Evolutionary conservation across 2,113 vertebrate species (phyloP).

Genomic region (Gallinago paraguaiae): DNA sequence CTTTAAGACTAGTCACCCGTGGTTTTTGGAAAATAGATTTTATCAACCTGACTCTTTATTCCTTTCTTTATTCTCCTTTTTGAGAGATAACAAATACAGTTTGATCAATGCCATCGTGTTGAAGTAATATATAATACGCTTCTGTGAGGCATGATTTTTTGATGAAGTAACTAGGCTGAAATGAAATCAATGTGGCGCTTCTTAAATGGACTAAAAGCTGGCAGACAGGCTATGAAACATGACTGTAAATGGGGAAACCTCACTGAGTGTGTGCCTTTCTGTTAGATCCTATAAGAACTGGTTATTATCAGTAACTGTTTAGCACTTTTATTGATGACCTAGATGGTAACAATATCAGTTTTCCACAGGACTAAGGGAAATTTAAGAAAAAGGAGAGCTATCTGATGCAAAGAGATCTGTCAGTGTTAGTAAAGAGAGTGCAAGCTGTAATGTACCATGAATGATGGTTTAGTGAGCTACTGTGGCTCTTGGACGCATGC

Average conservation of each 20-base stretch:
- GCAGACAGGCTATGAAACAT: conserved; percentile 7
- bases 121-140: conserved; percentile 28
- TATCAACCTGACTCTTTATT: conserved; percentile 28
- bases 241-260: conserved; percentile 21
- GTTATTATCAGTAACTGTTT: neutral
- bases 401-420: neutral
- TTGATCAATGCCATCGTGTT: conserved; percentile 4
- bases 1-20: neutral
- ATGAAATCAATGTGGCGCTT: conserved; percentile 48
- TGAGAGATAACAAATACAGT: conserved; percentile 34
- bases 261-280: neutral
- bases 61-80: conserved; percentile 23
- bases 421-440: neutral
- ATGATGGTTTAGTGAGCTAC: neutral
- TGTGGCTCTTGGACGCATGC: neutral
- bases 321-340: neutral
- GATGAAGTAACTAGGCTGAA: conserved; percentile 46
- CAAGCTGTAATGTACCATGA: neutral
- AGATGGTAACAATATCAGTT: neutral
- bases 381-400: neutral
- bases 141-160: conserved; percentile 49
- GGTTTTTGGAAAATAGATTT: conserved; percentile 36
- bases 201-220: conserved; percentile 43
- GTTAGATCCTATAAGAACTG: neutral
- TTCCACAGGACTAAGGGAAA: neutral